Base-by-base conservation (phyloP, 2,113 vertebrate species). In the Callopanchax toddi region DNA sequence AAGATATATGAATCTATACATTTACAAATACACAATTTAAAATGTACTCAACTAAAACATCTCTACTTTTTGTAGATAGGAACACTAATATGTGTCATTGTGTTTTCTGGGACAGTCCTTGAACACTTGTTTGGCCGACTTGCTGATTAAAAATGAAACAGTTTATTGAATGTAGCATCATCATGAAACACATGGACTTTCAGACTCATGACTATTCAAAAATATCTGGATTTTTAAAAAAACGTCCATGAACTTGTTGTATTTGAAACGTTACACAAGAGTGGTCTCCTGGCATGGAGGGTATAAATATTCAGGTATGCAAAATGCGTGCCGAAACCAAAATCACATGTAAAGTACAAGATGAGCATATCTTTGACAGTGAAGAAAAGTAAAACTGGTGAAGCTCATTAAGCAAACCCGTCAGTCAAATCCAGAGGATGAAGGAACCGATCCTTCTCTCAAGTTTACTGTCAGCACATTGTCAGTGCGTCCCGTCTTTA, bases 401-500 rank as follows among this genome's bases (percentile, higher is more conserved):
- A 71, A 39, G 59, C 67, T 76, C 56, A 74, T 77, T 58, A 60
- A 45, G 29, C 22, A 67, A 68, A 37, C 40, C 53, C 18, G 54
- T 65, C 65, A 71, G 42, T 54, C 68, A 60, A 68, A 78, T 34
- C 43, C 20, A 62, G 45, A 29, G 46, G 44, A 58, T 25, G 45
- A 60, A 70, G 60, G 54, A 60, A 43, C 42, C 18, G 39, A 18
- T 57, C 52, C 45, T 46, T 43, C 32, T 56, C 67, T 59, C 2
- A 40, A 55, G 32, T 45, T 59, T 17, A 36, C 20, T 67, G 72
- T 59, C 46, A 63, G 51, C 16, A 17, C 6, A 32, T 46, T 7
- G 40, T 68, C 72, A 68, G 12, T 25, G 6, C 46, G 10, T 36
- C 20, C 6, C 17, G 36, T 49, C 53, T 55, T 56, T 67, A 25